Evolutionary conservation across 2,113 vertebrate genomes (phyloP), one percentile per base, ranked within the genome.

Genomic region (Isurus oxyrinchus): DNA sequence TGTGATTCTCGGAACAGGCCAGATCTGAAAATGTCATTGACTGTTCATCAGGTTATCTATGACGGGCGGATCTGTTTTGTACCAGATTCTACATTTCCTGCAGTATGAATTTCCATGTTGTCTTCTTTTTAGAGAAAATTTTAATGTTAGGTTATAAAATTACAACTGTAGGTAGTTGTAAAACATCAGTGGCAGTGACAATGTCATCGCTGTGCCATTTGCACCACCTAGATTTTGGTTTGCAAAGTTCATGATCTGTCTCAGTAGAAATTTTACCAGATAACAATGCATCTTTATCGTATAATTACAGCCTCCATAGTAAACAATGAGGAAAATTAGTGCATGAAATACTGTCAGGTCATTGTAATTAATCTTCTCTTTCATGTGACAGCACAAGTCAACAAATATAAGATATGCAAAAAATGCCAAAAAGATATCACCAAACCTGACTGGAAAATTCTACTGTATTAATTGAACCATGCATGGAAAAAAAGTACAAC

Each of bases 361-460:
- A 93, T 63, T n/a, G 19, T 63, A 59, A 59, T 35, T 35, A 91
- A 55, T 19, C 13, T 63, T 63, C 16, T 25, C 55, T 53, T 27
- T 91, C 88, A 87, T 87, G 49, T 49, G 86, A 88, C 44, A 91
- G 55, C 27, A 61, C 57, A 93, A 93, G 88, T 59, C 57, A 61
- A 61, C 57, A 61, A 59, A 59, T 59, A 61, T 35, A 14, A 93
- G 57, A 31, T 55, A 91, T 59, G 86, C 86, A 88, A 88, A 76
- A 76, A 16, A 59, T n/a, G 55, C n/a, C 88, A 91, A 61, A 57
- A n/a, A 31, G 31, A 31, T 13, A 35, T 59, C 27, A 35, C 1
- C 55, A 61, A 61, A 93, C n/a, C 55, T 93, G 57, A 93, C 88
- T 59, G 27, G 57, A 61, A 93, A 93, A 93, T 93, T n/a, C 55